Evolutionary conservation across 2,888 invertebrate genomes (phyloP).

Genomic region (Caenorhabditis sp.): DNA sequence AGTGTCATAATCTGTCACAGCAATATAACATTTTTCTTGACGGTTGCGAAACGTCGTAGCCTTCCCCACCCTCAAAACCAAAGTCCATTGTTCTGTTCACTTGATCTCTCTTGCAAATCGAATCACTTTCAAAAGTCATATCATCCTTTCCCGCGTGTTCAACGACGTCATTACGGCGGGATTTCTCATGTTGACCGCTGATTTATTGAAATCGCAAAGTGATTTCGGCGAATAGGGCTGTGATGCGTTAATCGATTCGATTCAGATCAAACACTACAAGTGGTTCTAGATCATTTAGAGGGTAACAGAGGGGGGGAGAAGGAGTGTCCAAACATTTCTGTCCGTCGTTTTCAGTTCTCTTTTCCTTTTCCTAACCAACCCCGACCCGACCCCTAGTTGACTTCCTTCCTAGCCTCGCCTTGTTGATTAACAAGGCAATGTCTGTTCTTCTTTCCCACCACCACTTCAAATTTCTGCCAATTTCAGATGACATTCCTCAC

Average conservation of each 20-base stretch:
- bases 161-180: constrained; percentile 29
- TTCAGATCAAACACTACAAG: constrained; percentile 60
- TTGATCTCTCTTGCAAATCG: background rate
- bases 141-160: constrained; percentile 14
- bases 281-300: constrained; percentile 30
- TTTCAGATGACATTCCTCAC: background rate
- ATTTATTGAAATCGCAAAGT: constrained; percentile 36
- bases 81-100: too few relatives aligned
- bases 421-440: constrained; percentile 47
- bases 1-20: too few relatives aligned
- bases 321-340: too few relatives aligned
- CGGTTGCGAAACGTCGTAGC: too few relatives aligned
- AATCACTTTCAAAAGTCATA: background rate
- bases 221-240: constrained; percentile 52
- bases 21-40: too few relatives aligned
- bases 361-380: constrained; percentile 26
- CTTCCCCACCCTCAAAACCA: too few relatives aligned
- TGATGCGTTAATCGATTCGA: constrained; percentile 57
- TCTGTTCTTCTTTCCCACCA: constrained; percentile 11
- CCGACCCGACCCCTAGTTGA: too few relatives aligned
- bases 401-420: constrained; percentile 21
- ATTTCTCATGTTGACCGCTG: constrained; percentile 41
- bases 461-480: too few relatives aligned
- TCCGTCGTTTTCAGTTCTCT: constrained; percentile 21
- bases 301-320: too few relatives aligned